Evolutionary conservation across 2,113 vertebrate genomes (phyloP), one percentile per base, ranked within the genome.

Genomic region (Beaufortia kweichowensis): DNA sequence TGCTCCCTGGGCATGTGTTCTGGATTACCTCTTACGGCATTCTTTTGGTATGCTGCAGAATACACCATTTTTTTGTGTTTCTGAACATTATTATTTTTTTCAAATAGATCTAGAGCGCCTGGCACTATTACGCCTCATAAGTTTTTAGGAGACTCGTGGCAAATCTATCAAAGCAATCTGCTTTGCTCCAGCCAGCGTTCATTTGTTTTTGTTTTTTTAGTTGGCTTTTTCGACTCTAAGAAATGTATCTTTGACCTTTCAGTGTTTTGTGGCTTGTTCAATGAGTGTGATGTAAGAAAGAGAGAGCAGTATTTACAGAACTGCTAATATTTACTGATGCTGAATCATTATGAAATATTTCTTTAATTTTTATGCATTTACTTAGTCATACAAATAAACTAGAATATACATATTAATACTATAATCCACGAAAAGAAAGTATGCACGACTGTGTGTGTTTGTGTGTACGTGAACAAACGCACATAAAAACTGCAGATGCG

Each of bases 1-100:
- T 93, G 93, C 88, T 89, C 90, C 90, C 93, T 89, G 92, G 92
- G 93, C 95, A 95, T 96, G 94, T 95, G 94, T 92, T 96, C 92
- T 90, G 92, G 92, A 97, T 96, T 95, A 94, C 91, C 90, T 91
- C 93, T 94, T 91, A 92, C 92, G 86, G 90, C 91, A 91, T 91
- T 92, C 91, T 92, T 85, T 85, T 89, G 87, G 88, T 86, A 88
- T 85, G 77, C 86, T 84, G 84, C 82, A 89, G 89, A 88, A 91
- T 89, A 86, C 85, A 83, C 74, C 76, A 77, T 60, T 46, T 78
- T 81, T 84, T 79, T 80, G 78, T 76, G 81, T 79, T 81, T 81
- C 59, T 56, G 68, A 85, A 81, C 75, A 85, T 70, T 59, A 53
- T 67, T 65, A 60, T 63, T 39, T 75, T 39, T 56, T 48, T 77